phyloP scores from a whole-genome alignment of 2,888 invertebrate genomes.

The Drosophila barbarae region DNA sequence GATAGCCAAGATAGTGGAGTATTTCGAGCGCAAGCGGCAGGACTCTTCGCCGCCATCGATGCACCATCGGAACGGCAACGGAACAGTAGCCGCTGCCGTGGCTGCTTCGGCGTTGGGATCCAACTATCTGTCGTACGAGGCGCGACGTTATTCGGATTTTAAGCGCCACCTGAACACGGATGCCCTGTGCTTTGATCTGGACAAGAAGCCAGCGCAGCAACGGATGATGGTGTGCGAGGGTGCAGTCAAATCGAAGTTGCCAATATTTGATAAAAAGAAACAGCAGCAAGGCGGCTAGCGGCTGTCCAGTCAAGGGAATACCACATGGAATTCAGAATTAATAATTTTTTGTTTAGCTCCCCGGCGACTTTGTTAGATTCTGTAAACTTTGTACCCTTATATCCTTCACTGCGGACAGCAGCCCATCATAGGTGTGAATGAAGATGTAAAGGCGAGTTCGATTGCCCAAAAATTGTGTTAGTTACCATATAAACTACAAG shows the following conservation, averaged over 20 bases:
- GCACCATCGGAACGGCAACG: conserved; percentile 61
- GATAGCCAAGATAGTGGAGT: conserved; percentile 92
- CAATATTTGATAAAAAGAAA: conserved; percentile 89
- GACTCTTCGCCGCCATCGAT: conserved; percentile 71
- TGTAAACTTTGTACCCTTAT: conserved; percentile 24
- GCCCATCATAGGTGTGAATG: conserved; percentile 10
- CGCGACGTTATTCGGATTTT: conserved; percentile 75
- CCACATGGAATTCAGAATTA: conserved; percentile 8
- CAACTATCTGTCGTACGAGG: conserved; percentile 76
- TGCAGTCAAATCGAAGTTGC: conserved; percentile 91
- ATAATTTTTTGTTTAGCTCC: conserved; percentile 19
- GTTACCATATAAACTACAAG: conserved; percentile 9
- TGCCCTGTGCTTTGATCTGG: conserved; percentile 79
- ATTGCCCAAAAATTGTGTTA: conserved; percentile 23
- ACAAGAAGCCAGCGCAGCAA: conserved; percentile 81
- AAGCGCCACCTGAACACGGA: conserved; percentile 77
- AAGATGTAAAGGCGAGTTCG: conserved; percentile 11
- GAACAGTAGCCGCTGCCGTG: conserved; percentile 75
- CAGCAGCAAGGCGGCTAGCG: conserved; percentile 65
- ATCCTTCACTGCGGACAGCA: conserved; percentile 17
- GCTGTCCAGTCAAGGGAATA: conserved; percentile 23
- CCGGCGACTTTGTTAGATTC: conserved; percentile 9
- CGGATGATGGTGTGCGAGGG: conserved; percentile 91
- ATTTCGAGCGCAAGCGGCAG: conserved; percentile 89
- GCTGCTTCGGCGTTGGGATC: conserved; percentile 77